Evolutionary conservation across 2,888 invertebrate genomes (phyloP).

Genomic region (Folsomia candida): DNA sequence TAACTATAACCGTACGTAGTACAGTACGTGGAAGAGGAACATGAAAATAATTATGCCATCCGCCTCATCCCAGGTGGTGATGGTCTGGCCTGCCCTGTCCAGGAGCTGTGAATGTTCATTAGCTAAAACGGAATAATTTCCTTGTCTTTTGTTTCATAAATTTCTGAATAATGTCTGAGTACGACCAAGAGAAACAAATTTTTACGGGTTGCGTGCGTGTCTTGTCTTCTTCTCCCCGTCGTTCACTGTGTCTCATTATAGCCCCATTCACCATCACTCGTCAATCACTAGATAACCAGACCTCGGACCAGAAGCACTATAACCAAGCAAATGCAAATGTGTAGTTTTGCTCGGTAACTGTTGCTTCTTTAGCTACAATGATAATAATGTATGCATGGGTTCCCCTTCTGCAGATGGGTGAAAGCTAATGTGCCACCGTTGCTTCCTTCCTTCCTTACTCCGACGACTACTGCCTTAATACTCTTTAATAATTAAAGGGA

Average conservation of each 20-base stretch:
- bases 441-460: slow-evolving; percentile 1
- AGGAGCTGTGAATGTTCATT: background rate
- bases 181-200: slow-evolving; percentile 1
- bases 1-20: too few species aligned
- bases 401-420: background rate
- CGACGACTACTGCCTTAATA: background rate
- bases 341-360: background rate
- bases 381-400: background rate
- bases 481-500: background rate
- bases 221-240: slow-evolving; percentile 8
- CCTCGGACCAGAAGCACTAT: too few species aligned
- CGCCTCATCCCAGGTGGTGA: background rate
- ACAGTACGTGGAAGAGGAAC: background rate
- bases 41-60: background rate
- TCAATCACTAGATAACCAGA: too few species aligned
- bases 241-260: background rate
- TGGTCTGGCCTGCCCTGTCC: background rate
- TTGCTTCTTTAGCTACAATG: background rate
- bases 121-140: slow-evolving; percentile 7
- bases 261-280: background rate
- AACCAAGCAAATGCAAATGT: background rate
- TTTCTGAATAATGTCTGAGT: background rate
- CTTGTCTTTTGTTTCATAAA: slow-evolving; percentile 6
- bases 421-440: slow-evolving; percentile 5
- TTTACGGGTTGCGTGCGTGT: slow-evolving; percentile 14